These are phyloP conservation scores for Penaeus indicus DNA, from an alignment of 1,140 invertebrate genomes.

Conservation along the genomic window DNA sequence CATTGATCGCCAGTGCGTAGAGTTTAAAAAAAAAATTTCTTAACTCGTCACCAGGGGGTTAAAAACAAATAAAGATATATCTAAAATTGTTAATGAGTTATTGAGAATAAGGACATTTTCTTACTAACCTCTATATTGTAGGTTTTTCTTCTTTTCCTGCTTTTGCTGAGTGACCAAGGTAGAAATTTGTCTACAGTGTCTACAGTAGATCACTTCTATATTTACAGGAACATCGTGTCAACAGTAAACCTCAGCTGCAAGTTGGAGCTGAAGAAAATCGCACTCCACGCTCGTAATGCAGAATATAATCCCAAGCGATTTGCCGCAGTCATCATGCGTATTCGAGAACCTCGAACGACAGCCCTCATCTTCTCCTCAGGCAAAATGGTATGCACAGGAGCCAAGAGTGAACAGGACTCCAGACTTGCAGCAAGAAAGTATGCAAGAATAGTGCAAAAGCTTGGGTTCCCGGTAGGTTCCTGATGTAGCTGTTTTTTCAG, in stretches of 20 bases:
- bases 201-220: conserved; percentile 55
- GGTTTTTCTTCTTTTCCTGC: background rate
- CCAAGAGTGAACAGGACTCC: conserved; percentile 99
- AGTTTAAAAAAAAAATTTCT: too few species aligned
- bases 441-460: conserved; percentile 98
- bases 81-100: background rate
- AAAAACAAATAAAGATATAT: too few species aligned
- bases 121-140: too few species aligned
- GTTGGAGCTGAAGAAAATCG: conserved; percentile 97
- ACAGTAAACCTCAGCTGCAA: conserved; percentile 98
- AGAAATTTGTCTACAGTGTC: background rate
- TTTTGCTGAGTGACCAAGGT: background rate
- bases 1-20: too few species aligned
- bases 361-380: conserved; percentile 99
- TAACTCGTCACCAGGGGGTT: too few species aligned
- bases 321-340: conserved; percentile 99
- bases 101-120: background rate
- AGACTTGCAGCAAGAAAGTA: conserved; percentile 97
- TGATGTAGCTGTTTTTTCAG: too few species aligned
- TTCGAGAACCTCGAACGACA: conserved; percentile 97
- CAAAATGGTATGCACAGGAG: conserved; percentile 99
- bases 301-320: conserved; percentile 99
- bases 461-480: conserved; percentile 89
- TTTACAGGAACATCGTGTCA: conserved; percentile 93
- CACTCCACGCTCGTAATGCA: conserved; percentile 98